Base-by-base conservation (phyloP, 2,888 invertebrate species). In the Metacarcinus magister region DNA sequence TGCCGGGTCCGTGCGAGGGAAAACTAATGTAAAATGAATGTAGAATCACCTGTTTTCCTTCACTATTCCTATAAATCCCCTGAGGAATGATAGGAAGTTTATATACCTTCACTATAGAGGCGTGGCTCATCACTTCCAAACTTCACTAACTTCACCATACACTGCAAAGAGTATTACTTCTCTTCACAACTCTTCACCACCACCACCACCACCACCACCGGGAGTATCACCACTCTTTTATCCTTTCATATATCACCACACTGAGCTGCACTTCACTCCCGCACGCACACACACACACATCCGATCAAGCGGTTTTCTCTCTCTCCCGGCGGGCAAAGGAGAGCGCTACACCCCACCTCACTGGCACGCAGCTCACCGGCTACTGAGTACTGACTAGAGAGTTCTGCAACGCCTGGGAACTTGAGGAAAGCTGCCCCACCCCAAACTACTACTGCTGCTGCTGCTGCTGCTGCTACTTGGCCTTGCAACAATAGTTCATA, bases 351-450 rank as follows among this genome's bases (percentile, higher is more conserved):
- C 75, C 75, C 93, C 28, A 44, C 93, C 44, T 43, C 93, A 43
- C 67, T 75, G 43, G 32, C 93, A 75, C 44, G 93, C 93, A n/a
- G 93, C 82, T 93, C 93, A 75, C 44, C 75, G 44, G 46, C 93
- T 93, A 93, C 93, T 93, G 93, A 75, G 8, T 32, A 3, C 7
- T 28, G 60, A 19, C 10, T 19, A 54, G 39, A 2, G 54, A 13
- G 54, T 13, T 54, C 54, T 54, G 19, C 60, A 2, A 3, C 60
- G 60, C 60, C 60, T 75, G 75, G 28, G 60, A 60, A 60, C 75
- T 82, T 28, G 28, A 39, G 39, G 39, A 39, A 87, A 87, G 39
- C 87, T 32, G 87, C 87, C 87, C 87, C 87, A 39, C 87, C 75
- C 87, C 87, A 39, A 39, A 32, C 87, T 87, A 39, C 54, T 54